A percentile compares a stretch with the other conserved stretches of the same genome.
These are phyloP conservation scores for Halictus ligatus DNA, from an alignment of 2,888 invertebrate genomes.

Conservation along the genomic window DNA sequence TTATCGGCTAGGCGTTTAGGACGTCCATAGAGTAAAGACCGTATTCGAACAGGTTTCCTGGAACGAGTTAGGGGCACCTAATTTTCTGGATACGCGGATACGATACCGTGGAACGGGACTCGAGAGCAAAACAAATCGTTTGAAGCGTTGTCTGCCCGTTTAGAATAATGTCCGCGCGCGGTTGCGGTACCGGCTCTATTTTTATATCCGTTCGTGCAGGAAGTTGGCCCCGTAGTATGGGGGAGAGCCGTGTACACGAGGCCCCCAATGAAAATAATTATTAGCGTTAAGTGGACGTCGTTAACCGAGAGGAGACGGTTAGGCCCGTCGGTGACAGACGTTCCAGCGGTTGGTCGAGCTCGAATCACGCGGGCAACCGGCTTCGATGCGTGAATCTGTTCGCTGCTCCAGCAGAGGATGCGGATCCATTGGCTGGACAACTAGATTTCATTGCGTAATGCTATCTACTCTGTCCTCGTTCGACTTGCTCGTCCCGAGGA, in stretches of 20 bases:
- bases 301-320: constrained; percentile 78
- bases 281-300: constrained; percentile 84
- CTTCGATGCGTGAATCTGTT: constrained; percentile 64
- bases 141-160: constrained; percentile 48
- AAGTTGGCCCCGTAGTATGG: constrained; percentile 80
- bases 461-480: constrained; percentile 58
- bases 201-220: constrained; percentile 84
- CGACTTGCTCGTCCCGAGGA: constrained; percentile 52
- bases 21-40: too few relatives aligned
- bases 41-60: neutral
- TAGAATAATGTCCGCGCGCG: constrained; percentile 57
- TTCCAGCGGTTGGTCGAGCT: constrained; percentile 75
- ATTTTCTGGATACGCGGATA: neutral
- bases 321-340: constrained; percentile 70
- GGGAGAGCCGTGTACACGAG: constrained; percentile 75
- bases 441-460: constrained; percentile 83
- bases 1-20: too few relatives aligned
- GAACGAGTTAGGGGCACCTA: too few relatives aligned
- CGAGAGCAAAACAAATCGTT: constrained; percentile 56
- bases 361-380: constrained; percentile 74
- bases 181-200: constrained; percentile 79
- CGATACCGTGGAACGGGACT: neutral
- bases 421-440: constrained; percentile 83
- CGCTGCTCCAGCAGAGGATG: constrained; percentile 79
- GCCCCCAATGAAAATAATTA: constrained; percentile 84